A percentile compares a stretch with the other conserved stretches of the same genome.
These are phyloP conservation scores for Antigone vipio DNA, from an alignment of 2,113 vertebrate species.

Conservation along the genomic window DNA sequence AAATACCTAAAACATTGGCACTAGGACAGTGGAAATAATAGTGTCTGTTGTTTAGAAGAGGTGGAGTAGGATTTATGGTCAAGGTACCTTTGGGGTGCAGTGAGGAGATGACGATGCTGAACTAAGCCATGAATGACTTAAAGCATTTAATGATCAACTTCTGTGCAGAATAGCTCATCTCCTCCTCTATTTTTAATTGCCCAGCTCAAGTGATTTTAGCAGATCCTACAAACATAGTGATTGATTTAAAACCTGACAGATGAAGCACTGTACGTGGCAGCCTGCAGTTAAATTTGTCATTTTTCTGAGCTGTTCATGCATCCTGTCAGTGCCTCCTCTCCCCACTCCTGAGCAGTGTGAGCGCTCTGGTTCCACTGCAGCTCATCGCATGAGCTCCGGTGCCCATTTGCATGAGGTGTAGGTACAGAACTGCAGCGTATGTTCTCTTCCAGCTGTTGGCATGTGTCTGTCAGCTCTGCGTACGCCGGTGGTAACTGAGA, in stretches of 20 bases:
- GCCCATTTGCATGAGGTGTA: not conserved
- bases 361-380: not conserved
- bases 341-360: not conserved
- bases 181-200: not conserved
- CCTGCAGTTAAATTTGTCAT: not conserved
- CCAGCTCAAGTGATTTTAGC: not conserved
- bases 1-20: not conserved
- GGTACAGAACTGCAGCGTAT: not conserved
- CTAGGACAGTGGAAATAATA: not conserved
- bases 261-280: not conserved
- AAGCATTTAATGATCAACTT: not conserved
- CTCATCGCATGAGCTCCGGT: not conserved
- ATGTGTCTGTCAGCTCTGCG: not conserved
- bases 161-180: not conserved
- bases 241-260: not conserved
- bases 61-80: not conserved
- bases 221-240: not conserved
- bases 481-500: not conserved
- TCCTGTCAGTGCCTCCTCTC: not conserved
- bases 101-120: not conserved
- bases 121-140: not conserved
- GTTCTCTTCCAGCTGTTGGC: not conserved
- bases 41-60: not conserved
- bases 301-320: not conserved
- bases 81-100: not conserved